Base-by-base conservation (phyloP, 2,113 vertebrate species). In the Oreochromis spilurus region DNA sequence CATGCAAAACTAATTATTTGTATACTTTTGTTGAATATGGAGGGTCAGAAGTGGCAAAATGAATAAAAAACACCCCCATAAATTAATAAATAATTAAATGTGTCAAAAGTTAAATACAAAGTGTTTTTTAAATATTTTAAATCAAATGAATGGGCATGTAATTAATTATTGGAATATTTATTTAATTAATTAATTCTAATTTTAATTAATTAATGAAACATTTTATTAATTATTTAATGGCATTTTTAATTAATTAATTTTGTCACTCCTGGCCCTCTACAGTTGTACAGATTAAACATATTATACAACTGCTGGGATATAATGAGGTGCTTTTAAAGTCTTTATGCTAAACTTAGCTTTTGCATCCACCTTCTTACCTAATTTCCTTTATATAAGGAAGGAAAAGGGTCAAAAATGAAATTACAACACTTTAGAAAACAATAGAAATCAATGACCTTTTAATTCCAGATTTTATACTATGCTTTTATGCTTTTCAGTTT, bases 31-130 rank as follows among this genome's bases (percentile, higher is more conserved):
- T 36, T n/a, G 0, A 0, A 3, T 5, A 0, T 65, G 60, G 60
- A 65, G 0, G 58, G 58, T 62, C 58, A 0, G 58, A 62, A 62
- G 58, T 36, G 31, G 17, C 1, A 36, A 36, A 62, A 36, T 12
- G 0, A 36, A 62, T 4, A 0, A 36, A 36, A 62, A 2, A 38
- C 24, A 3, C 24, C 24, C 24, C 24, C 0, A 1, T 0, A 65
- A 65, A 21, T 38, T 2, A 13, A 65, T 38, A 13, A 26, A 26
- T 60, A 4, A 60, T 62, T 34, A 34, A 60, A 19, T 34, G 4
- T 62, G 31, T 62, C 31, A 62, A 36, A 36, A 36, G 4, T 62
- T 62, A n/a, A n/a, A 36, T 62, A 62, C 0, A 62, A 4, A 31
- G 55, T 58, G 55, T 58, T 58, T 31, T 58, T 60, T 60, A 17